Conservation (phyloP, 2,888 invertebrate species). For the Epirrita christyi region DNA sequence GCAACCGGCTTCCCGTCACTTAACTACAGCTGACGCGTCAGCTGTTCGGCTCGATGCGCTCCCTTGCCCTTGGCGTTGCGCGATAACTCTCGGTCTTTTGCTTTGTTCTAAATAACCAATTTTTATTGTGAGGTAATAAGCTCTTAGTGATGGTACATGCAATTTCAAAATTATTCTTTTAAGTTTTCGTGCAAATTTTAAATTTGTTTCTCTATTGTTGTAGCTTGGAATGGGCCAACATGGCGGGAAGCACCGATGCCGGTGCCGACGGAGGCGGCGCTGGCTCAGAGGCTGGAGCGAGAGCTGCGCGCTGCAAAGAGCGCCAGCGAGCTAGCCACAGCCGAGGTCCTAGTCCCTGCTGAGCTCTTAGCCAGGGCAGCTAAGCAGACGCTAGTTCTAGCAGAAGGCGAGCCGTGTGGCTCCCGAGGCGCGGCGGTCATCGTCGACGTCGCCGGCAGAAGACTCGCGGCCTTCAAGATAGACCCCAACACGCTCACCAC, state of each 20-base stretch:
- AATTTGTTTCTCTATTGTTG: slow-evolving; percentile 59
- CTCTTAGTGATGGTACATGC: not conserved
- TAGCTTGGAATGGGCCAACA: slow-evolving; percentile 77
- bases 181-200: slow-evolving; percentile 35
- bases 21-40: slow-evolving; percentile 69
- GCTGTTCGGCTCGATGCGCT: slow-evolving; percentile 65
- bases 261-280: slow-evolving; percentile 86
- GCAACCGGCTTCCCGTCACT: slow-evolving; percentile 17
- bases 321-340: slow-evolving; percentile 90
- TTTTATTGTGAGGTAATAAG: slow-evolving; percentile 1
- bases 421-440: slow-evolving; percentile 94
- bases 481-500: slow-evolving; percentile 95
- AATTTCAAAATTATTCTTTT: not conserved
- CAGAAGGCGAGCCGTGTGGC: slow-evolving; percentile 96
- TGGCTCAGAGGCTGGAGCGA: slow-evolving; percentile 90
- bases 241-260: slow-evolving; percentile 79
- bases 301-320: slow-evolving; percentile 92
- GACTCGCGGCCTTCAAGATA: slow-evolving; percentile 93
- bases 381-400: slow-evolving; percentile 91
- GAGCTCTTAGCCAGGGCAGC: slow-evolving; percentile 92
- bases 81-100: slow-evolving; percentile 37
- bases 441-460: slow-evolving; percentile 91
- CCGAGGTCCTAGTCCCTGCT: slow-evolving; percentile 93
- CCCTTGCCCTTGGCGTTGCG: slow-evolving; percentile 53
- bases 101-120: slow-evolving; percentile 18